phyloP scores from a whole-genome alignment of 30 jellyfish, hydroid and myxozoan genomes.

The Nemopilema nomurai region DNA sequence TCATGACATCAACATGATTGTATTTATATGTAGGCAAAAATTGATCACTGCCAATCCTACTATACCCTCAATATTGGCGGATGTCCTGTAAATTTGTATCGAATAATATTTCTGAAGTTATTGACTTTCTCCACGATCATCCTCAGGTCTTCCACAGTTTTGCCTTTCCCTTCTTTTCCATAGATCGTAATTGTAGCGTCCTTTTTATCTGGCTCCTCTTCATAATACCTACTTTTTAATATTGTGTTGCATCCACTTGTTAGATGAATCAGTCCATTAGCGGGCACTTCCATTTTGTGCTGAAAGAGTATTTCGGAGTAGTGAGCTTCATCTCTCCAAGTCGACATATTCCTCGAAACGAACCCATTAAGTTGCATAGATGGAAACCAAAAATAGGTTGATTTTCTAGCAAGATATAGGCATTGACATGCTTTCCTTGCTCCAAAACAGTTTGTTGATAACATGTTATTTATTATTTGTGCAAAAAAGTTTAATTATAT shows the following conservation, averaged over 20 bases:
- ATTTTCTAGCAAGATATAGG: not conserved
- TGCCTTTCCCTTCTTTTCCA: constrained; percentile 35
- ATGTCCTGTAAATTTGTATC: constrained; percentile 46
- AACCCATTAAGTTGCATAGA: not conserved
- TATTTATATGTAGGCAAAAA: too few relatives aligned
- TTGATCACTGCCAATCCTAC: not conserved
- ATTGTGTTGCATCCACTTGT: constrained; percentile 46
- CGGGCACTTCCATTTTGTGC: constrained; percentile 46
- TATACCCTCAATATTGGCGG: constrained; percentile 52
- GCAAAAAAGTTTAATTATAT: too few relatives aligned
- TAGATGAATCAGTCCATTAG: constrained; percentile 46
- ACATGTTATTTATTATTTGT: too few relatives aligned
- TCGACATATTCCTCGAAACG: not conserved
- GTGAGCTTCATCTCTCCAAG: constrained; percentile 43
- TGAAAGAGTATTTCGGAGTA: constrained; percentile 40
- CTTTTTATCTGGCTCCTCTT: constrained; percentile 37
- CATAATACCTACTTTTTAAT: constrained; percentile 21
- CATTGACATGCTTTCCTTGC: not conserved
- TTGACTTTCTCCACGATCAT: constrained; percentile 40
- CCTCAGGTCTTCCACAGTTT: constrained; percentile 9
- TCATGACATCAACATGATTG: too few relatives aligned
- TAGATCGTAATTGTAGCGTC: constrained; percentile 42
- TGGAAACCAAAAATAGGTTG: not conserved
- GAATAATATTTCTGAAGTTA: constrained; percentile 30
- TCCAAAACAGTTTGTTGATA: not conserved